Evolutionary conservation across 2,797 vertebrate genomes (phyloP).

Genomic region (Micropoecilia bifurca): DNA sequence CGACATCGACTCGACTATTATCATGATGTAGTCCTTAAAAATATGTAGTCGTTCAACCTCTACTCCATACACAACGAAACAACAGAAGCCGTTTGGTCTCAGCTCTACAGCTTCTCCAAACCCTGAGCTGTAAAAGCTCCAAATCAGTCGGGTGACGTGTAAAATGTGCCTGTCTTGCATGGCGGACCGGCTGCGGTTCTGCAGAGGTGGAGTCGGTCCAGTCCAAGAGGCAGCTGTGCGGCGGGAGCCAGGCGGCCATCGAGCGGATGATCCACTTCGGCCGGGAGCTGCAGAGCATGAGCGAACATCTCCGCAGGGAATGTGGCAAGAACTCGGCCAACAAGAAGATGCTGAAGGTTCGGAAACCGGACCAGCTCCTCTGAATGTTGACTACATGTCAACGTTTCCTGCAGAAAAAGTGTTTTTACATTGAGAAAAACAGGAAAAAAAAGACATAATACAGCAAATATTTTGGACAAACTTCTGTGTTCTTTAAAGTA

Average conservation of each 20-base stretch:
- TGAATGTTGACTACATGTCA: background rate
- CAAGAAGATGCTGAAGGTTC: conserved; percentile 98
- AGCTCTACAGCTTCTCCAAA: background rate
- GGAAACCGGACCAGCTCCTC: accelerated
- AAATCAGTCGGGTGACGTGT: background rate
- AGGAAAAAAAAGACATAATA: background rate
- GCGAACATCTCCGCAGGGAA: conserved; percentile 94
- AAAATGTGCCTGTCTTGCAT: background rate
- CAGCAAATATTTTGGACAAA: background rate
- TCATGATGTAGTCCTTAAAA: too few relatives aligned
- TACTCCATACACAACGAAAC: background rate
- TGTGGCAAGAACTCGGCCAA: conserved; percentile 96
- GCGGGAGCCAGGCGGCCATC: conserved; percentile 97
- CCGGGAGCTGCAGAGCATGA: conserved; percentile 97
- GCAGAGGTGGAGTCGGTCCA: conserved; percentile 95
- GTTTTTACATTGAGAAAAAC: background rate
- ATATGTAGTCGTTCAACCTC: too few relatives aligned
- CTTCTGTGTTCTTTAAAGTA: too few relatives aligned
- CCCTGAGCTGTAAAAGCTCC: background rate
- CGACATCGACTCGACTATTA: too few relatives aligned
- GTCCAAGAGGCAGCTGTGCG: conserved; percentile 93
- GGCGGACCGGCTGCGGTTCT: background rate
- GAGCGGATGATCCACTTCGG: conserved; percentile 99
- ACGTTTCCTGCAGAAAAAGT: background rate
- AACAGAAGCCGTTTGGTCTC: background rate